Base-by-base conservation (phyloP, 2,113 vertebrate species). In the Ictalurus punctatus region DNA sequence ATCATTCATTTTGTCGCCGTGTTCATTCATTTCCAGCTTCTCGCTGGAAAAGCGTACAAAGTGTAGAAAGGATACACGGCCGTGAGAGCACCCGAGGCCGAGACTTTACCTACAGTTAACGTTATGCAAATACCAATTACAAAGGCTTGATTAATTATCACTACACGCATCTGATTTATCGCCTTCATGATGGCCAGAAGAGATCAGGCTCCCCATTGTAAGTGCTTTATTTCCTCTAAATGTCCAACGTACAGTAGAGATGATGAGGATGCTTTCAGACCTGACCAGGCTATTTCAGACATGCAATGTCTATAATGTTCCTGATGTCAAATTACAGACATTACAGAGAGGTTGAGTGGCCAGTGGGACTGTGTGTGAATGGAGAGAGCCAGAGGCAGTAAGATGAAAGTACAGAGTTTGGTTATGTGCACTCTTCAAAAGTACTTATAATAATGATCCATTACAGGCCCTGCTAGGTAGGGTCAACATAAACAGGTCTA, bases 311-410 rank as follows among this genome's bases (percentile, higher is more conserved):
- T 48, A 52, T 78, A 78, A 78, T 81, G 52, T 81, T 56, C 78
- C 78, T 58, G 78, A 81, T 81, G 78, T 81, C n/a, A 54, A 81
- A 56, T 81, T 81, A 81, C 25, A 79, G 76, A 79, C 48, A 79
- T 79, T 79, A 56, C n/a, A 58, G 54, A 82, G 30, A 34, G 54
- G 0, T 17, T 17, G 25, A 13, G 78, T 54, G 48, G 52, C 1
- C 79, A 34, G 54, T 59, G 79, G n/a, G 34, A 58, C 52, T 34
- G 54, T 59, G 54, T 21, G n/a, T 82, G n/a, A 58, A 54, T 8
- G 54, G 16, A 81, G 16, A n/a, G 78, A 56, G 78, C 48, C 52
- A 81, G 27, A 81, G 16, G 2, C 52, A 30, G n/a, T 16, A 82
- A 82, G 79, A 82, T 59, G 79, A 82, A 82, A 82, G 54, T 34